Base-by-base conservation (phyloP, 2,797 vertebrate species). In the Sebastes ruberrimus region DNA sequence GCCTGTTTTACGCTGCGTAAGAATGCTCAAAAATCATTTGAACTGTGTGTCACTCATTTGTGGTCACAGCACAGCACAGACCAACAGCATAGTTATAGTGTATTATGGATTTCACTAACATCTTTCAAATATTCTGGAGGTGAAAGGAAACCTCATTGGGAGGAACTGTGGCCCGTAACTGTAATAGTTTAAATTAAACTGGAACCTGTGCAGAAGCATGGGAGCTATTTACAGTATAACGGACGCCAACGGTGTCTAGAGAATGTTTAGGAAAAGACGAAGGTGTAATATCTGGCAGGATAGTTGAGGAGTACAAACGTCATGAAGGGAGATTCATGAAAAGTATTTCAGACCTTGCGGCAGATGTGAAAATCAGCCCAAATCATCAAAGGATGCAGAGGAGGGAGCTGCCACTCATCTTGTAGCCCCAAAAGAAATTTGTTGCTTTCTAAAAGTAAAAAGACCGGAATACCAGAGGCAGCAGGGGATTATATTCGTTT, bases 221-320 rank as follows among this genome's bases (percentile, higher is more conserved):
- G 49, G 61, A 67, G 65, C 56, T 76, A 9, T 74, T 76, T 75
- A 38, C 13, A 74, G 38, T 71, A 22, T 64, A 79, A 76, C 64
- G 23, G 10, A 42, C 10, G 23, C 28, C 68, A 63, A 6, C 13
- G 46, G 5, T 76, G 28, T 73, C 6, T 16, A 16, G 52, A 74
- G 66, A 25, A 38, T 66, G 16, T 72, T 66, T 49, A 64, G 63
- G 42, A 66, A 33, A 72, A 52, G 30, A 80, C 25, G 32, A 32
- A 16, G 52, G 20, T 65, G 27, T 55, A 38, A 76, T 71, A 79
- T 74, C 23, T 16, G n/a, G 33, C 30, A 20, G 60, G 46, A 25
- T 73, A 22, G 46, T 53, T 53, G 46, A 67, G 57, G 5, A 64
- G 57, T 60, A 28, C 33, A 67, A 82, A 78, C 61, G 52, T 69